phyloP scores from a whole-genome alignment of 2,113 vertebrate genomes.

The Chunga burmeisteri region DNA sequence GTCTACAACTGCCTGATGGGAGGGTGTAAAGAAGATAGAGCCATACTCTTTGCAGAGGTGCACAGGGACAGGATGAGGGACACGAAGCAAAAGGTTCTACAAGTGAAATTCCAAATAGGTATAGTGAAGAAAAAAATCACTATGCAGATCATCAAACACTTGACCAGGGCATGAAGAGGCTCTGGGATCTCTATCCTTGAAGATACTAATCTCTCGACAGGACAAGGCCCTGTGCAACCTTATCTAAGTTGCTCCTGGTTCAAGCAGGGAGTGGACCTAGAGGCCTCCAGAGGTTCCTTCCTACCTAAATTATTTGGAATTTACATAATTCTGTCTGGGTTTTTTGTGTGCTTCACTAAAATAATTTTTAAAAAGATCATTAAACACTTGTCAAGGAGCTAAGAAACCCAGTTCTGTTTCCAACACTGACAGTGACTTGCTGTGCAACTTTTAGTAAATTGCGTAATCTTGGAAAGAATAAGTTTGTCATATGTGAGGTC shows the following conservation, averaged over 20 bases:
- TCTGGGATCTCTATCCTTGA: neutral
- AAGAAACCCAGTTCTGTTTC: neutral
- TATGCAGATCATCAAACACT: neutral
- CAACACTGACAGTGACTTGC: neutral
- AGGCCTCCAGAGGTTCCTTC: neutral
- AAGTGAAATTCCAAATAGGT: neutral
- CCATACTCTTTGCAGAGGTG: neutral
- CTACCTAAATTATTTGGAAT: neutral
- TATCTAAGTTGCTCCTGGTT: neutral
- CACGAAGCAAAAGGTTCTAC: neutral
- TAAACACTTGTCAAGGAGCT: neutral
- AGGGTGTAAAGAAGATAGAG: neutral
- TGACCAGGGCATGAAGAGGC: neutral
- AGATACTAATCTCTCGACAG: neutral
- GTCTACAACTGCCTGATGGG: neutral
- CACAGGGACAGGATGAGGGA: neutral
- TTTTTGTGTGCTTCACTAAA: neutral
- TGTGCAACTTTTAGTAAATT: neutral
- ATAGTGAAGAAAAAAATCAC: neutral
- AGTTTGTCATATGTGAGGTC: neutral
- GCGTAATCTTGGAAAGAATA: neutral
- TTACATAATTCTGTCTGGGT: neutral
- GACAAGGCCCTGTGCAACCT: neutral
- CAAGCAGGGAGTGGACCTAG: neutral
- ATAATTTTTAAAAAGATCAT: neutral